Conservation (phyloP, 2,888 invertebrate genomes). For the Heteromyza rotundicornis region DNA sequence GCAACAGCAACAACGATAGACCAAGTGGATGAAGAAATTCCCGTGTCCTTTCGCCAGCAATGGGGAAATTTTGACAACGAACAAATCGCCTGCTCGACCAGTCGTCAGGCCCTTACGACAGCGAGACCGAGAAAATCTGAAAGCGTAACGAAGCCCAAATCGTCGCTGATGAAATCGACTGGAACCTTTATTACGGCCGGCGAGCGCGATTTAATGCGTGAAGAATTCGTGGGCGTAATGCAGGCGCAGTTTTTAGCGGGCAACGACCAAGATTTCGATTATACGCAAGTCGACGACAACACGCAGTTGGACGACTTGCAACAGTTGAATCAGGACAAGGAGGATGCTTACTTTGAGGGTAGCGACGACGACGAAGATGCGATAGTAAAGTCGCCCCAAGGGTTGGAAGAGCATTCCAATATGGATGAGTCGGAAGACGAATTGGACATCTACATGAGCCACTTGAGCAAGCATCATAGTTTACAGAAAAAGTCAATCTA, state of each 20-base stretch:
- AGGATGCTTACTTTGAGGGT: conserved; percentile 90
- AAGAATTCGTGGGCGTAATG: conserved; percentile 87
- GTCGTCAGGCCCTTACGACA: conserved; percentile 27
- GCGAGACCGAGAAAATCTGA: conserved; percentile 39
- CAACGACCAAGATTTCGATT: conserved; percentile 82
- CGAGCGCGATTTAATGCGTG: conserved; percentile 72
- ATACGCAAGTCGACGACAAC: conserved; percentile 80
- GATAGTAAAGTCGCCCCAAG: conserved; percentile 50
- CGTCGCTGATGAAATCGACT: conserved; percentile 43
- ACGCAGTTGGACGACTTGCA: conserved; percentile 79
- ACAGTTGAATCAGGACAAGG: conserved; percentile 78
- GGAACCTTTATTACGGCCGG: conserved; percentile 64
- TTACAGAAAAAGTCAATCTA: conserved; percentile 33
- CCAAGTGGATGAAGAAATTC: conserved; percentile 50
- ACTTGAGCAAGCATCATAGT: conserved; percentile 57
- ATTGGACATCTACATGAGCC: conserved; percentile 76
- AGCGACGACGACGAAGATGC: conserved; percentile 71
- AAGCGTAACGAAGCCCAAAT: conserved; percentile 53
- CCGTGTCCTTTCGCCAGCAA: conserved; percentile 54
- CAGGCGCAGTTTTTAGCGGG: conserved; percentile 84
- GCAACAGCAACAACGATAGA: conserved; percentile 12
- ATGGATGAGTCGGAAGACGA: conserved; percentile 67
- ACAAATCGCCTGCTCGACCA: conserved; percentile 48
- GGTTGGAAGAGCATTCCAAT: conserved; percentile 18
- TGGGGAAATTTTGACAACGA: conserved; percentile 68